Evolutionary conservation across 2,113 vertebrate genomes (phyloP).

Genomic region (Ailurus styani): DNA sequence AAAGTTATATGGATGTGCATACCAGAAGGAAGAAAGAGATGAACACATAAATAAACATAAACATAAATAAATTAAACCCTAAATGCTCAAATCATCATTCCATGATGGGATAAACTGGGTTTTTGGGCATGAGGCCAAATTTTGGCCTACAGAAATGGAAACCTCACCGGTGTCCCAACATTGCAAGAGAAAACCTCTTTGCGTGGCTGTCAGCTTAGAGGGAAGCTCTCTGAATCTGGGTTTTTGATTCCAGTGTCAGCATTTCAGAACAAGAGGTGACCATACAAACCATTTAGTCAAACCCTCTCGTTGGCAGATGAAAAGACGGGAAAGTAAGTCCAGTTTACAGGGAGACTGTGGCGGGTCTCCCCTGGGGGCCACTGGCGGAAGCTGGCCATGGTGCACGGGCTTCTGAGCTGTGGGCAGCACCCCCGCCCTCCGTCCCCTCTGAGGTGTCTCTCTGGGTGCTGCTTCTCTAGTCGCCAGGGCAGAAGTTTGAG

Average conservation of each 20-base stretch:
- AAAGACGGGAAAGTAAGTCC: not conserved
- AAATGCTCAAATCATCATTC: not conserved
- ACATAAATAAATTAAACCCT: not conserved
- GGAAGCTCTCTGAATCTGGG: not conserved
- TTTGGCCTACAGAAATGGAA: not conserved
- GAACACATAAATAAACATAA: not conserved
- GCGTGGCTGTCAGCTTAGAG: not conserved
- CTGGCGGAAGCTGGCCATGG: not conserved
- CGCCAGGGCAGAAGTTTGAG: not conserved
- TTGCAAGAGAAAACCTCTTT: not conserved
- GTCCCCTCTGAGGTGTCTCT: not conserved
- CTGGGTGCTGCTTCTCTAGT: not conserved
- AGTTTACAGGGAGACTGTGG: not conserved
- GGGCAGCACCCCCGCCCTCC: not conserved
- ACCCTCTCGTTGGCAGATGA: not conserved
- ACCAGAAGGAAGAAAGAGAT: not conserved
- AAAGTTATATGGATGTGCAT: not conserved
- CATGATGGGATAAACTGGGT: not conserved
- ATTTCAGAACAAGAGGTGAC: not conserved
- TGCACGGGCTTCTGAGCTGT: rapidly evolving
- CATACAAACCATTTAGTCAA: not conserved
- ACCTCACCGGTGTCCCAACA: not conserved
- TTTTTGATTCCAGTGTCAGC: not conserved
- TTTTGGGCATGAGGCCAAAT: not conserved
- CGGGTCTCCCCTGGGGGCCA: rapidly evolving